Evolutionary conservation across 2,113 vertebrate species (phyloP).

Genomic region (Stercorarius parasiticus): DNA sequence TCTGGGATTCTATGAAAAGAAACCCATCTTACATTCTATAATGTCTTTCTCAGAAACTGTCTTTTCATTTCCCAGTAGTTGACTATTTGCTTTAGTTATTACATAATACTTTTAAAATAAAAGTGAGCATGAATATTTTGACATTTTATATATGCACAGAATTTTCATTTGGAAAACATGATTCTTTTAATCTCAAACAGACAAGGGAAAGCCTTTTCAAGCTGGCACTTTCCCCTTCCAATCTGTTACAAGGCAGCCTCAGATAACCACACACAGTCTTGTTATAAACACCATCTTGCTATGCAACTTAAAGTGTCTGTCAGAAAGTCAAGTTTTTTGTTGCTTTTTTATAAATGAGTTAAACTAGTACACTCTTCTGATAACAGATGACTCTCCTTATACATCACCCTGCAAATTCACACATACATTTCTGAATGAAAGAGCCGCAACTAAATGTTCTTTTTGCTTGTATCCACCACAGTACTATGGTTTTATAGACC

Average conservation of each 20-base stretch:
- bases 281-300: slow-evolving; percentile 55
- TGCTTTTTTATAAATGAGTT: slow-evolving; percentile 6
- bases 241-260: slow-evolving; percentile 39
- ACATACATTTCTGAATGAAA: slow-evolving; percentile 16
- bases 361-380: background rate
- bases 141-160: slow-evolving; percentile 18
- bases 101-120: slow-evolving; percentile 15
- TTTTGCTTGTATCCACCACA: background rate
- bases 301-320: slow-evolving; percentile 16
- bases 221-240: slow-evolving; percentile 39
- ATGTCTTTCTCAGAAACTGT: background rate
- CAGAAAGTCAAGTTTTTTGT: slow-evolving; percentile 32
- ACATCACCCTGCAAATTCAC: slow-evolving; percentile 25
- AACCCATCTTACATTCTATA: background rate
- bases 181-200: slow-evolving; percentile 30
- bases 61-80: background rate
- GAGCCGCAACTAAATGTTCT: slow-evolving; percentile 30
- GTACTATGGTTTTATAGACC: slow-evolving; percentile 29
- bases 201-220: slow-evolving; percentile 33
- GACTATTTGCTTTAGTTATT: background rate
- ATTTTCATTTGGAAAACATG: slow-evolving; percentile 27
- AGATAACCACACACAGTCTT: slow-evolving; percentile 46
- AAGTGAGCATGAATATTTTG: slow-evolving; percentile 56
- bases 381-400: slow-evolving; percentile 1
- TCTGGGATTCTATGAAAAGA: background rate